These are phyloP conservation scores for Sarcophilus harrisii DNA, from an alignment of 2,797 vertebrate species.

Conservation along the genomic window DNA sequence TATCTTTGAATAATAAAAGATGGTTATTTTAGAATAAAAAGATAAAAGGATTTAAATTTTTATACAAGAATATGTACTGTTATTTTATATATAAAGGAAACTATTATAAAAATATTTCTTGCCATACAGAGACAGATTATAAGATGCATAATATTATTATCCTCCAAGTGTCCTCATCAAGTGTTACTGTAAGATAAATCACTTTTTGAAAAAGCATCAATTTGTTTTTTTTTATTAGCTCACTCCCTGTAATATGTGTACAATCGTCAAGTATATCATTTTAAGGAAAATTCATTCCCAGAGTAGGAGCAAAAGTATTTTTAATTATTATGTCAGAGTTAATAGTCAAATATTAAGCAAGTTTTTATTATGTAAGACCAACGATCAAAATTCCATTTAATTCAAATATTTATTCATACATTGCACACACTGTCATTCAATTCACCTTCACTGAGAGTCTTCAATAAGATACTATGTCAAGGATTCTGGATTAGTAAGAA, in stretches of 20 bases:
- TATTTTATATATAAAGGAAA: slow-evolving; percentile 40
- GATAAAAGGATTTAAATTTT: neutral
- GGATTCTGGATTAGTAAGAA: neutral
- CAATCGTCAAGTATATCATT: slow-evolving; percentile 44
- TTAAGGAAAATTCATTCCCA: slow-evolving; percentile 64
- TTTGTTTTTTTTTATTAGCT: slow-evolving; percentile 41
- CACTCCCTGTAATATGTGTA: slow-evolving; percentile 53
- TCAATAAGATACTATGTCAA: neutral
- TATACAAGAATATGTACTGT: too few species aligned
- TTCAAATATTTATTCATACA: neutral
- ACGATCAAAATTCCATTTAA: neutral
- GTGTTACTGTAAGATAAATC: neutral
- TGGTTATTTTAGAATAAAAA: neutral
- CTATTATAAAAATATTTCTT: slow-evolving; percentile 35
- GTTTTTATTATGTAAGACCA: neutral
- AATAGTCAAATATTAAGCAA: slow-evolving; percentile 26
- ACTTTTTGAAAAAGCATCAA: slow-evolving; percentile 34
- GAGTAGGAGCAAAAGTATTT: slow-evolving; percentile 63
- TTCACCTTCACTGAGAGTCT: neutral
- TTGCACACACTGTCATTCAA: neutral
- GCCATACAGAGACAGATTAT: slow-evolving; percentile 29
- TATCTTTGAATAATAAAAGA: neutral
- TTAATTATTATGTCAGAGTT: slow-evolving; percentile 62
- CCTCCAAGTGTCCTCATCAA: slow-evolving; percentile 37
- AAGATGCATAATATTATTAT: slow-evolving; percentile 44